phyloP scores from a whole-genome alignment of 2,113 vertebrate species.

The Lepus timidus region DNA sequence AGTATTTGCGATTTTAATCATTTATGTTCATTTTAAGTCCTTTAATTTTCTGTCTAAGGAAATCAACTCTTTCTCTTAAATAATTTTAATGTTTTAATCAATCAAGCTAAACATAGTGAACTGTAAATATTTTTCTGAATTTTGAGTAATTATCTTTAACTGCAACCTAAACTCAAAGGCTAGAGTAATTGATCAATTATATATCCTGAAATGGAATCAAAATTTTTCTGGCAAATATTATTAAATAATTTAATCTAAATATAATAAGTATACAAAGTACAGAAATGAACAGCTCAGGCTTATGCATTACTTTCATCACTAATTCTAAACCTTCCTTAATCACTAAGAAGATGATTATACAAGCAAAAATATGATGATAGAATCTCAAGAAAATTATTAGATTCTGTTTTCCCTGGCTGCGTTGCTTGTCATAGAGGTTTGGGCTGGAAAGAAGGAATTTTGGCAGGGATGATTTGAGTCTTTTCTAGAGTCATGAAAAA shows the following conservation, averaged over 20 bases:
- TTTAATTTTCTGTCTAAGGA: neutral
- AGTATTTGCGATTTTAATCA: slow-evolving; percentile 31
- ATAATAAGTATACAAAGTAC: neutral
- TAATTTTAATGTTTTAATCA: slow-evolving; percentile 27
- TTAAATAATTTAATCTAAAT: neutral
- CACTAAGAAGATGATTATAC: slow-evolving; percentile 39
- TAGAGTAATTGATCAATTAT: neutral
- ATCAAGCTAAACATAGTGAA: neutral
- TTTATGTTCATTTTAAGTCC: neutral
- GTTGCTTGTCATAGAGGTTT: neutral
- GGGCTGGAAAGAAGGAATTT: neutral
- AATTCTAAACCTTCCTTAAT: neutral
- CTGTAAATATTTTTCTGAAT: neutral
- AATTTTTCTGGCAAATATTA: neutral
- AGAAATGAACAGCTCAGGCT: neutral
- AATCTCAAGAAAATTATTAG: neutral
- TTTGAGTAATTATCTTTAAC: slow-evolving; percentile 1
- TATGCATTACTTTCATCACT: neutral
- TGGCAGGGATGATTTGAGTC: neutral
- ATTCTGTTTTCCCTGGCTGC: neutral
- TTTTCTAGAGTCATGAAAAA: neutral
- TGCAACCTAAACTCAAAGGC: neutral
- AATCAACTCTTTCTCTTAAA: neutral
- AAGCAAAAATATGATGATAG: neutral
- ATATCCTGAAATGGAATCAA: neutral